phyloP scores from a whole-genome alignment of 2,113 vertebrate species.

The Dermatemys mawii region DNA sequence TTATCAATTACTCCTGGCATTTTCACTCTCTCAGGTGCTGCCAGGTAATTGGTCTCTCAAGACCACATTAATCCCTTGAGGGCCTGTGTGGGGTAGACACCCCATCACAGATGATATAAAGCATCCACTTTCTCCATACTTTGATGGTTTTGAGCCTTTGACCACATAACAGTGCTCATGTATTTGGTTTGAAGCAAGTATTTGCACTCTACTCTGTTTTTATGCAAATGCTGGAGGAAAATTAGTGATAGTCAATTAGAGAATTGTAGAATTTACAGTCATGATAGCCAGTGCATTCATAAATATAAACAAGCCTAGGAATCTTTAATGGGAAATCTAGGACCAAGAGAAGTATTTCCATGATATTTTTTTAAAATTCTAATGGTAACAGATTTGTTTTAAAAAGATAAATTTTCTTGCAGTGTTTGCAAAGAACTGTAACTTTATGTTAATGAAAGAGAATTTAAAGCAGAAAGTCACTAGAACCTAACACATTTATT shows the following conservation, averaged over 20 bases:
- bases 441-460: conserved; percentile 7
- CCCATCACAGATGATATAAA: not conserved
- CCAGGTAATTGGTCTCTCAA: not conserved
- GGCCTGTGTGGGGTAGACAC: no score
- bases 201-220: not conserved
- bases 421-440: conserved; percentile 2
- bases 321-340: not conserved
- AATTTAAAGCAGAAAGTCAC: not conserved
- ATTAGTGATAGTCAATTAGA: not conserved
- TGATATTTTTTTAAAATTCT: not conserved
- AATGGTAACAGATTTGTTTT: conserved; percentile 4
- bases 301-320: not conserved
- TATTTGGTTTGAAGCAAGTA: not conserved
- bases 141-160: not conserved
- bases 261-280: not conserved
- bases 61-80: not conserved
- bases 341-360: not conserved
- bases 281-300: not conserved
- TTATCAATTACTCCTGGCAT: not conserved
- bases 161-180: not conserved
- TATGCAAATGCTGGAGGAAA: not conserved
- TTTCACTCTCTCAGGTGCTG: not conserved
- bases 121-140: not conserved
- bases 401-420: not conserved
- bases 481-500: not conserved